Percentiles rank a stretch among this genome's conserved stretches.
These are phyloP conservation scores for Apogon hyalosoma DNA, from an alignment of 2,797 vertebrate species.

Conservation along the genomic window DNA sequence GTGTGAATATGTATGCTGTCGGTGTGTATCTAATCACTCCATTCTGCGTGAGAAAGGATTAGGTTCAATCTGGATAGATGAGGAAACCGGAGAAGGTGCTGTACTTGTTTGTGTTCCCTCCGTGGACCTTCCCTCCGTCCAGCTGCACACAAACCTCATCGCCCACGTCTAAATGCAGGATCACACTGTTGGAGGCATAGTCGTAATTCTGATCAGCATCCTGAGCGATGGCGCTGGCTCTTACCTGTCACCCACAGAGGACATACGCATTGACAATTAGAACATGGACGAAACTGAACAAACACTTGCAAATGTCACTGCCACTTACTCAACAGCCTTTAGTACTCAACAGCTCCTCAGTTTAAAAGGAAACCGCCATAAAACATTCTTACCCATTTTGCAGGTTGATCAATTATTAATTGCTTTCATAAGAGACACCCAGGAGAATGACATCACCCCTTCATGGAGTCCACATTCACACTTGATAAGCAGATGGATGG, in stretches of 20 bases:
- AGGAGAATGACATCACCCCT: conserved; percentile 39
- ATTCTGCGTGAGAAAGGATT: conserved; percentile 1
- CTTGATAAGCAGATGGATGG: conserved; percentile 64
- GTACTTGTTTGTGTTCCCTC: conserved; percentile 98
- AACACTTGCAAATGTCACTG: conserved; percentile 57
- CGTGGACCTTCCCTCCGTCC: conserved; percentile 96
- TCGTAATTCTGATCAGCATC: conserved; percentile 98
- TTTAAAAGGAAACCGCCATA: conserved; percentile 1
- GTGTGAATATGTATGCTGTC: conserved; percentile 23
- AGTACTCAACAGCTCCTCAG: background rate
- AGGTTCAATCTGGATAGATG: conserved; percentile 93
- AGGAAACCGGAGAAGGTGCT: conserved; percentile 98
- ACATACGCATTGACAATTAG: conserved; percentile 69
- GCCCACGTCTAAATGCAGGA: conserved; percentile 95
- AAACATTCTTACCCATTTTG: background rate
- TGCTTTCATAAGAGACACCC: conserved; percentile 21
- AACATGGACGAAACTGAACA: conserved; percentile 54
- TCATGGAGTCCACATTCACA: conserved; percentile 32
- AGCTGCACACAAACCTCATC: conserved; percentile 96
- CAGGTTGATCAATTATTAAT: conserved; percentile 35
- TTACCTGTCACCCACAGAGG: conserved; percentile 85
- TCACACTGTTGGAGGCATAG: conserved; percentile 97
- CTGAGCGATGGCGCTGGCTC: conserved; percentile 96
- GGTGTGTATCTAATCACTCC: conserved; percentile 10
- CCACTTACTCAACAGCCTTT: conserved; percentile 23